Conservation (phyloP, 2,113 vertebrate genomes). For the Spizaetus ornatus region DNA sequence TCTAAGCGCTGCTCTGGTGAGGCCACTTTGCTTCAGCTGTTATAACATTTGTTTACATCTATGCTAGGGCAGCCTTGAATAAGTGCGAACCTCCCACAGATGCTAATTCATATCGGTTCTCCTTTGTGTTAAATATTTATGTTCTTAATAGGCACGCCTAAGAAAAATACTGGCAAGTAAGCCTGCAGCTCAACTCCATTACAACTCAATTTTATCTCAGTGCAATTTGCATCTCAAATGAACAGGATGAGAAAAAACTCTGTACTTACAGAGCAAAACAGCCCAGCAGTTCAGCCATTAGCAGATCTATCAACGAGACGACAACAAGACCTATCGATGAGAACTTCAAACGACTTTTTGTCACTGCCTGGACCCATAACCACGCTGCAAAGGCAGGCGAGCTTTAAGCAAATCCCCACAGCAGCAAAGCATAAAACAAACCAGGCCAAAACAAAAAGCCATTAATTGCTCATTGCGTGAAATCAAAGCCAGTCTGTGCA, state of each 20-base stretch:
- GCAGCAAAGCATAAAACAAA: neutral
- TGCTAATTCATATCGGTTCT: slow-evolving; percentile 19
- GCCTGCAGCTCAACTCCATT: neutral
- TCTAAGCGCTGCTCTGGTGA: neutral
- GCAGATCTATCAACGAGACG: neutral
- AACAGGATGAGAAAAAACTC: neutral
- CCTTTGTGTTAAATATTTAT: slow-evolving; percentile 33
- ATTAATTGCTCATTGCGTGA: neutral
- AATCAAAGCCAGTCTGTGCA: slow-evolving; percentile 3
- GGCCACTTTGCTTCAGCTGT: neutral
- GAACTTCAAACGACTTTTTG: neutral
- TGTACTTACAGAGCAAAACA: neutral
- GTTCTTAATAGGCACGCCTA: slow-evolving; percentile 13
- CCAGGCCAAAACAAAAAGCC: neutral
- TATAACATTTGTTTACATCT: neutral
- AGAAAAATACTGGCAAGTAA: slow-evolving; percentile 15
- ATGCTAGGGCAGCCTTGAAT: neutral
- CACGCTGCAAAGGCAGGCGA: rapidly evolving
- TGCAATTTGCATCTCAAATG: neutral
- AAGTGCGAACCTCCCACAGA: neutral
- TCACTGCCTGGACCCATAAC: rapidly evolving
- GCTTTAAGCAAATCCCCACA: neutral
- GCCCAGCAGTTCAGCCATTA: neutral
- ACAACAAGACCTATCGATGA: neutral
- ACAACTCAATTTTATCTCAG: neutral